These are phyloP conservation scores for Heliocidaris tuberculata DNA, from an alignment of 35 echinoderm and acorn worm species.

Conservation along the genomic window DNA sequence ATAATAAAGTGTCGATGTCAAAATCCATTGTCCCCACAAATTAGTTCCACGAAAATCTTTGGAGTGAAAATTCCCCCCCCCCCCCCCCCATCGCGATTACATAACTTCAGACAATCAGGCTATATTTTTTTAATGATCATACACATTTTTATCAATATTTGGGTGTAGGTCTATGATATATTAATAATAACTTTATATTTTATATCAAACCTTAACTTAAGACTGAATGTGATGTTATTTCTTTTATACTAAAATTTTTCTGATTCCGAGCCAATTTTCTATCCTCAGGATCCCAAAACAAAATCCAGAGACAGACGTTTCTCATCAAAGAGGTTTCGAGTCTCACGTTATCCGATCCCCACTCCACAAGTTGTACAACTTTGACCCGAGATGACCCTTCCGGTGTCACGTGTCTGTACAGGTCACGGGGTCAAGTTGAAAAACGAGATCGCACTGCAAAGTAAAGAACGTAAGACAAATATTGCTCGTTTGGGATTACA, in stretches of 20 bases:
- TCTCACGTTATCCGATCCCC: neutral
- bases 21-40: no score
- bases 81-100: no score
- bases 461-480: constrained; percentile 21
- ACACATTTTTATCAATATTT: no score
- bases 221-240: neutral
- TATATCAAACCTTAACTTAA: neutral
- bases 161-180: neutral
- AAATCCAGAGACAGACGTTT: neutral
- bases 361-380: constrained; percentile 26
- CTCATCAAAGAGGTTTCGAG: neutral
- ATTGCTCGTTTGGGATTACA: constrained; percentile 37
- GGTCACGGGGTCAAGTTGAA: constrained; percentile 27
- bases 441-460: neutral
- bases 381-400: neutral
- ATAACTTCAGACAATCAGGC: no score
- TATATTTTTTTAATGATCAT: no score
- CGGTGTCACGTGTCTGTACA: constrained; percentile 13
- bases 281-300: neutral
- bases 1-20: no score
- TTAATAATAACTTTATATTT: no score
- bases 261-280: neutral
- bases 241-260: neutral
- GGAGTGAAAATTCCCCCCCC: no score
- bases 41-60: no score